phyloP scores from a whole-genome alignment of 2,888 invertebrate species.

The Polymixis flavicincta region DNA sequence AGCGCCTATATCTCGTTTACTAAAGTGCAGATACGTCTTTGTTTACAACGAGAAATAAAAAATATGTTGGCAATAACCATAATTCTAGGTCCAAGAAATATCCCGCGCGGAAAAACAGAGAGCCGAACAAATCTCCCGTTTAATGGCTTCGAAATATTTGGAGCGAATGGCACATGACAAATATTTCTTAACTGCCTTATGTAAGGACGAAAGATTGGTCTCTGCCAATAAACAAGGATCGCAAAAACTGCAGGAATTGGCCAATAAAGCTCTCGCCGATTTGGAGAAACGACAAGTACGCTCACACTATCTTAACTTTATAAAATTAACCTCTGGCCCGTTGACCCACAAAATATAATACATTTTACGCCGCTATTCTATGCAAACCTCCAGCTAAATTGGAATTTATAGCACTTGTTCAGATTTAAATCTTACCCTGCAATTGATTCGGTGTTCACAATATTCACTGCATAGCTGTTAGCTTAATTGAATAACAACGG shows the following conservation, averaged over 20 bases:
- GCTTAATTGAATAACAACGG: conserved; percentile 35
- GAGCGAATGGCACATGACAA: conserved; percentile 89
- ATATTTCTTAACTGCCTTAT: conserved; percentile 83
- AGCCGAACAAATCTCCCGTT: conserved; percentile 81
- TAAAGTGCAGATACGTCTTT: conserved; percentile 58
- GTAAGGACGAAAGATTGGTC: conserved; percentile 83
- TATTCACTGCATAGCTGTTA: conserved; percentile 21
- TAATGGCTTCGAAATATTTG: conserved; percentile 88
- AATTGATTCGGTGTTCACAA: conserved; percentile 37
- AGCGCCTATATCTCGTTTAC: conserved; percentile 43
- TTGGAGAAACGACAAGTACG: conserved; percentile 84
- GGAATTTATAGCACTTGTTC: conserved; percentile 62
- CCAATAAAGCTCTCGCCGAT: conserved; percentile 82
- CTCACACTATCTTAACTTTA: conserved; percentile 32
- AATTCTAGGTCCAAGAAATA: conserved; percentile 83
- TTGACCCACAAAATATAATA: conserved; percentile 47
- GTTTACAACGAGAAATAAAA: conserved; percentile 63
- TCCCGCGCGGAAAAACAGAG: conserved; percentile 84
- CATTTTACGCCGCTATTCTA: conserved; percentile 32
- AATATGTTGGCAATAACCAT: conserved; percentile 67
- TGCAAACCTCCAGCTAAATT: conserved; percentile 54
- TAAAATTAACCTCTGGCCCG: conserved; percentile 44
- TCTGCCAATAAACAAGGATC: conserved; percentile 86
- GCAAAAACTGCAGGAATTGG: conserved; percentile 79
- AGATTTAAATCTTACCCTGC: conserved; percentile 57